Conservation (phyloP, 2,113 vertebrate species). For the Felis catus region F.catus_Fca126_mat1.0 CM031428.1:30790501-30791000, state of each 20-base stretch:
- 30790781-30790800: not conserved
- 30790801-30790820: not conserved
- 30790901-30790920: slow-evolving; percentile 43
- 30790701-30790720: not conserved
- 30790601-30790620: not conserved
- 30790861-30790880: not conserved
- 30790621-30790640: not conserved
- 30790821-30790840: not conserved
- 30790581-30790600: not conserved
- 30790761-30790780: not conserved
- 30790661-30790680: not conserved
- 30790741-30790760: not conserved
- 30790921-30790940: not conserved
- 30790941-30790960: not conserved
- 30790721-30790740: not conserved
- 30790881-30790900: slow-evolving; percentile 33
- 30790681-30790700: not conserved
- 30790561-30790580: too few species aligned
- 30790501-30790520: too few species aligned
- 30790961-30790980: not conserved
- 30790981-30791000: not conserved
- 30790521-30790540: not conserved
- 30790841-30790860: not conserved
- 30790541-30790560: too few species aligned
- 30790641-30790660: not conserved